These are phyloP conservation scores for Agonopterix arenella DNA, from an alignment of 2,888 invertebrate species.

Conservation along the genomic window DNA sequence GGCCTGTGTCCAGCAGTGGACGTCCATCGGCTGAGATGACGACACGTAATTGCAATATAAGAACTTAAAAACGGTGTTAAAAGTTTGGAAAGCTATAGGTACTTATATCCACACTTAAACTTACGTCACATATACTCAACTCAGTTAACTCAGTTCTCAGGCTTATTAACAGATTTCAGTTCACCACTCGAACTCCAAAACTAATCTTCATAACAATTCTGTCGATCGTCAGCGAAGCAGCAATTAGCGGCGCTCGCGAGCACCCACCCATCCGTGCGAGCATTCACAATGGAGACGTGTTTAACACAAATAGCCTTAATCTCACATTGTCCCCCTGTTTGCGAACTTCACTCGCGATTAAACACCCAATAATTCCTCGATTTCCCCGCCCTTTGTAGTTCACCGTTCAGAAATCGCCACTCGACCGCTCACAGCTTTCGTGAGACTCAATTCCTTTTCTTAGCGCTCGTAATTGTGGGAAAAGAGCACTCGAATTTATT, in stretches of 20 bases:
- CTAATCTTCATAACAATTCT: conserved; percentile 25
- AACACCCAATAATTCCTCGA: conserved; percentile 40
- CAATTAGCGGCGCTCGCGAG: conserved; percentile 21
- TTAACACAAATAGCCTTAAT: conserved; percentile 67
- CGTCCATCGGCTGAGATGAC: too few relatives aligned
- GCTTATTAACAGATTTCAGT: conserved; percentile 30
- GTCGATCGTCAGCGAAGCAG: conserved; percentile 19
- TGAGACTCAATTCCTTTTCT: conserved; percentile 32
- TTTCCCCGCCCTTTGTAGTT: conserved; percentile 43
- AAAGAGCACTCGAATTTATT: conserved; percentile 52
- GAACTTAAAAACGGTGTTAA: too few relatives aligned
- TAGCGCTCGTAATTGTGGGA: conserved; percentile 54
- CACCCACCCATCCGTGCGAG: conserved; percentile 34
- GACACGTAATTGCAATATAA: too few relatives aligned
- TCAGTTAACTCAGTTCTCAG: conserved; percentile 41
- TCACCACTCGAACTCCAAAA: conserved; percentile 10
- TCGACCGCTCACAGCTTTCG: conserved; percentile 39
- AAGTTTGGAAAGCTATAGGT: too few relatives aligned
- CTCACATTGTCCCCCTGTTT: conserved; percentile 48
- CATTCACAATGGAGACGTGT: conserved; percentile 52
- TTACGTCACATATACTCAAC: not conserved
- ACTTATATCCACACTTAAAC: too few relatives aligned
- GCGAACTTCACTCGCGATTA: conserved; percentile 50
- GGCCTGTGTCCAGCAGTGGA: too few relatives aligned
- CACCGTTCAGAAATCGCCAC: conserved; percentile 51